phyloP scores from a whole-genome alignment of 2,113 vertebrate genomes.

The Uropsilus gracilis region DNA sequence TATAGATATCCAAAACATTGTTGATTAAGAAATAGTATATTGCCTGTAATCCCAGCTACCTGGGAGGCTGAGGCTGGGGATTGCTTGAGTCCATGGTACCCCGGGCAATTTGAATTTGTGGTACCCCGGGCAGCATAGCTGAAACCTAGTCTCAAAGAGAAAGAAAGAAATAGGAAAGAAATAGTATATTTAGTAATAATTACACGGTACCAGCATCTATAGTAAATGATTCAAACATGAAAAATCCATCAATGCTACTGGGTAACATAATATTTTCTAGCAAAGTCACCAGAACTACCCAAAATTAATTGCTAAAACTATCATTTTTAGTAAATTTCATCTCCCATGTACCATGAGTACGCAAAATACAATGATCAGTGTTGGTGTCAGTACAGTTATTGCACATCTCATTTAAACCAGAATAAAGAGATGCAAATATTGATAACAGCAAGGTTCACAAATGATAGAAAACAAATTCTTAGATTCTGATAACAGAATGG shows the following conservation, averaged over 20 bases:
- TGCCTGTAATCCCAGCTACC: too few species aligned
- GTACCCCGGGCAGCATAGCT: too few species aligned
- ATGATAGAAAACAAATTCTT: neutral
- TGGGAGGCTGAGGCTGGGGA: too few species aligned
- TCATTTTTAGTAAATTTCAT: neutral
- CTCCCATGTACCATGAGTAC: neutral
- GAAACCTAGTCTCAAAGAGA: too few species aligned
- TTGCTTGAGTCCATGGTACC: too few species aligned
- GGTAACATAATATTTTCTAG: neutral
- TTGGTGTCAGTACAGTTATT: neutral
- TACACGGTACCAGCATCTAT: neutral
- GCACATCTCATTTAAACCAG: neutral
- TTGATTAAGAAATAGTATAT: neutral
- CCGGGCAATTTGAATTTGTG: too few species aligned
- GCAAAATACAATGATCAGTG: neutral
- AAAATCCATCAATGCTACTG: neutral
- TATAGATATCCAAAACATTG: neutral
- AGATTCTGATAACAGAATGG: neutral
- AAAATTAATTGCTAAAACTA: slow-evolving; percentile 7
- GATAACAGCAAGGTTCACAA: neutral
- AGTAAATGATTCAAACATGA: neutral
- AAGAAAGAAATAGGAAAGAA: too few species aligned
- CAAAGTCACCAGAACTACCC: neutral
- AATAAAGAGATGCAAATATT: neutral
- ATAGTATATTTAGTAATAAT: neutral